Evolutionary conservation across 2,113 vertebrate genomes (phyloP).

Genomic region (Neomonachus schauinslandi): DNA sequence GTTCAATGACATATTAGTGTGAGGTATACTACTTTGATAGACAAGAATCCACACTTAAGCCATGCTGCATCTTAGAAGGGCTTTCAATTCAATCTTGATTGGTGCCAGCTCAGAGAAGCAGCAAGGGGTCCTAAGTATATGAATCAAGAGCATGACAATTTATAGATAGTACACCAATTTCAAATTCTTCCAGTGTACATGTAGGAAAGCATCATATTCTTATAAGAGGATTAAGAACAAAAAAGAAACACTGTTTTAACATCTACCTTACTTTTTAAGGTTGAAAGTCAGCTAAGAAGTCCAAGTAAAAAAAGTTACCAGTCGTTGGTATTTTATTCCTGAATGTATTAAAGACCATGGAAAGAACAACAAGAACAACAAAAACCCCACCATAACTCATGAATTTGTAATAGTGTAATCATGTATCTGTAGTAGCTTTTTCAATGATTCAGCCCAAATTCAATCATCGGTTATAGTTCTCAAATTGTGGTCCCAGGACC

Average conservation of each 20-base stretch:
- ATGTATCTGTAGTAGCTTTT: background rate
- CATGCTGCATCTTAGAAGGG: background rate
- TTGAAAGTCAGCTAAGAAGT: background rate
- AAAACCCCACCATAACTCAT: background rate
- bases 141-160: background rate
- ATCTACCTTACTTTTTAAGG: background rate
- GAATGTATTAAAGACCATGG: background rate
- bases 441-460: slow-evolving; percentile 18
- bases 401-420: background rate
- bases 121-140: background rate
- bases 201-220: background rate
- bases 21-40: background rate
- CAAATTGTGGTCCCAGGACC: background rate
- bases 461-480: background rate
- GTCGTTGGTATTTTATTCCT: slow-evolving; percentile 29
- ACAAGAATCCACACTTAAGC: background rate
- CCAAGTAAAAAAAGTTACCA: background rate
- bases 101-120: background rate
- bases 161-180: background rate
- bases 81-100: background rate
- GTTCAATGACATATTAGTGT: background rate
- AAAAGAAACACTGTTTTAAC: background rate
- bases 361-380: background rate
- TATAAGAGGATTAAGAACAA: background rate
- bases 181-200: background rate